Base-by-base conservation (phyloP, 1,140 invertebrate genomes). In the Microplitis mediator region DNA sequence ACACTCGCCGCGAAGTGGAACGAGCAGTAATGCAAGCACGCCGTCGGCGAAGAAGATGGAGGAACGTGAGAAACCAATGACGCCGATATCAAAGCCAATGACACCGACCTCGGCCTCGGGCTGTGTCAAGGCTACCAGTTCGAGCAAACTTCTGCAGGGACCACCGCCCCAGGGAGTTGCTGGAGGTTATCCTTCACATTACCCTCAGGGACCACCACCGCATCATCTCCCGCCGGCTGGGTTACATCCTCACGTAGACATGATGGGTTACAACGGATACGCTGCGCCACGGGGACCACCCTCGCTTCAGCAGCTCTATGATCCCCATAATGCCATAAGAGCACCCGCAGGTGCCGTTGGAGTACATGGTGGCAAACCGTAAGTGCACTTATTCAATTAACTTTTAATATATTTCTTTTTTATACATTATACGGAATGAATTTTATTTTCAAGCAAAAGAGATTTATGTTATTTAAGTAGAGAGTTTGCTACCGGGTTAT, bases 331-430 rank as follows among this genome's bases (percentile, higher is more conserved):
- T 39, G 88, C 90, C 63, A 91, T 93, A 89, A 87, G 92, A 75
- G 88, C 90, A 32, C 79, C 88, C 4, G 77, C 87, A 13, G 86
- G 89, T 5, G 75, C 81, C 0, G 88, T 90, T 61, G 89, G 90
- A 13, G 93, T 96, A 78, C 92, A 94, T 70, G 95, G 95, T 61
- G 95, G 94, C 79, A 97, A 97, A 90, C 95, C 95, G 95, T 97
- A 90, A 94, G 94, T 95, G 71, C 69, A 61, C 65, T 62, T 74
- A 60, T 66, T 31, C 13, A 5, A 23, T 23, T 23, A 23, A 23
- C 23, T 23, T 45, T 60, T 61, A 36, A 45, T 68, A 36, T 70
- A 65, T 16, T 51, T 45, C 45, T 69, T 61, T 50, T 39, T 50
- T 50, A 65, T 45, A 3, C 5, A 13, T n/a, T 54, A 23, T 3